Base-by-base conservation (phyloP, 2,113 vertebrate genomes). In the Nerophis ophidion region DNA sequence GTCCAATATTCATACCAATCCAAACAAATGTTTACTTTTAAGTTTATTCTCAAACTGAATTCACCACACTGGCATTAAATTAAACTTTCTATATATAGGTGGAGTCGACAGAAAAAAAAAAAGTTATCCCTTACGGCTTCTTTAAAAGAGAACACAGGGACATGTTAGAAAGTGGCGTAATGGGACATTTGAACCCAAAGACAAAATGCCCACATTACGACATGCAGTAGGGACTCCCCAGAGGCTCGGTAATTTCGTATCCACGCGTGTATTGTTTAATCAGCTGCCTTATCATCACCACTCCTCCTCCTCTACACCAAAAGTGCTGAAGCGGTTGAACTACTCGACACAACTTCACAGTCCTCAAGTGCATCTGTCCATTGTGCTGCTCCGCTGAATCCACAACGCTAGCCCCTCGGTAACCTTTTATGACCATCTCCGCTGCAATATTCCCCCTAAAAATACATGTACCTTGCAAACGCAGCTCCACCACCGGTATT, bases 261-360 rank as follows among this genome's bases (percentile, higher is more conserved):
- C 60, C 70, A 69, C 68, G 52, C 12, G 48, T 74, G 74, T 74
- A 71, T 73, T 67, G 64, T 81, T 83, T 77, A 77, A 79, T 85
- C 66, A 82, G 74, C 61, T 72, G 56, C 71, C 68, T 78, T 77
- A 84, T 77, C 77, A 77, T 78, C 81, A 77, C 60, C 17, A 58
- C 55, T 74, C 52, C 51, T 57, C 65, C 57, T 42, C 58, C 7
- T 60, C 54, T 46, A 61, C 66, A 74, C 58, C 65, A 63, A 82
- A 86, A 56, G 66, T 80, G 78, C 80, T 84, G 84, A 87, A 82
- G 69, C 60, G 70, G 68, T 69, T 73, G 48, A 80, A 84, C 77
- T 70, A 73, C 48, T 57, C 36, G 1, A 12, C 44, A 52, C 58
- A 71, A 72, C 66, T 63, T 77, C 63, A 65, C 35, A n/a, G 72